These are phyloP conservation scores for Chouioia cunea DNA, from an alignment of 2,888 invertebrate species.

Conservation along the genomic window DNA sequence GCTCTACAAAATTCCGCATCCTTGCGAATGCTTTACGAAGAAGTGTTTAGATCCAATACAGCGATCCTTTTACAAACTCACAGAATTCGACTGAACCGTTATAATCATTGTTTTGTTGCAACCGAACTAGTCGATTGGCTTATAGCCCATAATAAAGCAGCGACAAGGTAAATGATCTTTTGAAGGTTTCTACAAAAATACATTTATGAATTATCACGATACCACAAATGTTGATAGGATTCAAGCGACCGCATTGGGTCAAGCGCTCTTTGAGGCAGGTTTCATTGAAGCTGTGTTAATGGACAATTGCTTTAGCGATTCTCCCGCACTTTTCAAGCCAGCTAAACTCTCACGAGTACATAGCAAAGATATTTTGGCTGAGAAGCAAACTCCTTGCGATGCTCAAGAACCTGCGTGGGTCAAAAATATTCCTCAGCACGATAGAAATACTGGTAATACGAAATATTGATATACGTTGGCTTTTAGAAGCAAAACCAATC, in stretches of 20 bases:
- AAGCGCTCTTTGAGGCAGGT: constrained; percentile 81
- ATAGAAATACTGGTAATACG: constrained; percentile 66
- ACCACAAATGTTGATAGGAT: constrained; percentile 68
- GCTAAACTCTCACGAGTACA: constrained; percentile 64
- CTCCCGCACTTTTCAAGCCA: constrained; percentile 69
- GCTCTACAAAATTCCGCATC: constrained; percentile 74
- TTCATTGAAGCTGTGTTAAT: constrained; percentile 76
- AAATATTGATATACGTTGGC: no score
- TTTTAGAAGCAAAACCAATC: no score
- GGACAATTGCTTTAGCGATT: constrained; percentile 69
- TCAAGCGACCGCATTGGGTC: constrained; percentile 84
- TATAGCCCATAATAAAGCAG: constrained; percentile 81
- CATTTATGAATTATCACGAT: constrained; percentile 23
- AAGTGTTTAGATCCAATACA: constrained; percentile 71
- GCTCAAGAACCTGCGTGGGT: constrained; percentile 78
- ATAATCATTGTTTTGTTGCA: constrained; percentile 82
- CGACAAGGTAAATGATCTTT: constrained; percentile 73
- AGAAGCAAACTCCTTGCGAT: constrained; percentile 68
- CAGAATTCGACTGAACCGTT: constrained; percentile 80
- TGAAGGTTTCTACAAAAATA: constrained; percentile 19
- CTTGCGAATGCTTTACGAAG: constrained; percentile 75
- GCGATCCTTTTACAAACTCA: constrained; percentile 75
- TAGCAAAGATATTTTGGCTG: constrained; percentile 64
- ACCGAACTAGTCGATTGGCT: constrained; percentile 88
- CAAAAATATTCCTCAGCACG: constrained; percentile 71